A percentile compares a stretch with the other conserved stretches of the same genome.
phyloP scores from a whole-genome alignment of 2,113 vertebrate species.

The Halichoerus grypus region DNA sequence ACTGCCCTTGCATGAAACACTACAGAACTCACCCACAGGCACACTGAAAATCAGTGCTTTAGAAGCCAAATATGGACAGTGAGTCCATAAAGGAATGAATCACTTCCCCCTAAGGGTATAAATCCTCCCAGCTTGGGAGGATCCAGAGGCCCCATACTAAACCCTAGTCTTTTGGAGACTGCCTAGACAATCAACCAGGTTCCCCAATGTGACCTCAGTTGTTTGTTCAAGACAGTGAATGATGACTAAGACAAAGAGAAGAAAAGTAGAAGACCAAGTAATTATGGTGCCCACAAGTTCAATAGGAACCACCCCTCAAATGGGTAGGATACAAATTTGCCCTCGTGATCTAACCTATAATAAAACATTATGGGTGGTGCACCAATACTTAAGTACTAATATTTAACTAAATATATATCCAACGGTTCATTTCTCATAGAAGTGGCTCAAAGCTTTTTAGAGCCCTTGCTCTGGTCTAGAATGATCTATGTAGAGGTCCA shows the following conservation, averaged over 20 bases:
- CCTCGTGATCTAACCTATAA: neutral
- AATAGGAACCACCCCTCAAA: neutral
- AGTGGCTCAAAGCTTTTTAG: neutral
- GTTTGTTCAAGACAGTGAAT: neutral
- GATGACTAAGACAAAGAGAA: neutral
- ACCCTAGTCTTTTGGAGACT: neutral
- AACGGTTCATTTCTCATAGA: neutral
- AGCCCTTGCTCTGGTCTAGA: neutral
- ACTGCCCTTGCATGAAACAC: no score
- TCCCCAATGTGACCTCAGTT: neutral
- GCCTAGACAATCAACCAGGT: constrained; percentile 21
- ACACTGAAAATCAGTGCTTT: neutral
- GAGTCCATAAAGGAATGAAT: neutral
- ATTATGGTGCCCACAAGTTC: neutral
- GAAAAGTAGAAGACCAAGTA: neutral
- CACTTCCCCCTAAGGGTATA: neutral
- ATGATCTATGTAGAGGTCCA: fast-evolving
- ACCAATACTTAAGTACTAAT: neutral
- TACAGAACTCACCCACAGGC: neutral
- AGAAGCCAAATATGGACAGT: neutral
- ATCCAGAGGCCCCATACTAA: neutral
- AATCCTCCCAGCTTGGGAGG: neutral
- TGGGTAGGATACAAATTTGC: neutral
- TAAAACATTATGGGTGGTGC: neutral
- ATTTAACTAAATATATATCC: neutral